A percentile compares a stretch with the other conserved stretches of the same genome.
phyloP scores from a whole-genome alignment of 2,113 vertebrate species.

The Sigmodon hispidus region DNA sequence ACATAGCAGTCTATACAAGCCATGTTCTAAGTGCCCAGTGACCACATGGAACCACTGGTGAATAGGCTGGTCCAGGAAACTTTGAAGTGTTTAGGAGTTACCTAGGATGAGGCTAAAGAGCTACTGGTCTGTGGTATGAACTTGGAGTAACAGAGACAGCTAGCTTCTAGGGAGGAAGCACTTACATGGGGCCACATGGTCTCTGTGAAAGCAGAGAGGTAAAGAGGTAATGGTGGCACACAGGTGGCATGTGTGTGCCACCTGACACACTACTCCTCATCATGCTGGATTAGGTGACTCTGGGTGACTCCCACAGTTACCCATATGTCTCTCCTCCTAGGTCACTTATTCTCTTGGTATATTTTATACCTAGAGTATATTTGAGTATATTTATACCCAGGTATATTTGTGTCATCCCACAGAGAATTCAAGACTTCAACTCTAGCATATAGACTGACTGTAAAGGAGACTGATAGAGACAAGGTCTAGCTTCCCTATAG shows the following conservation, averaged over 20 bases:
- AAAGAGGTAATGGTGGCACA: no score
- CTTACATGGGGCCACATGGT: fast-evolving
- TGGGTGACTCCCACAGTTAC: no score
- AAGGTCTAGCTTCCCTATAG: neutral
- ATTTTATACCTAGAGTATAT: no score
- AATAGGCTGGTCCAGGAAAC: neutral
- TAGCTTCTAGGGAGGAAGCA: neutral
- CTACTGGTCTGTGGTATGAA: neutral
- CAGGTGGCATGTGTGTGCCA: neutral
- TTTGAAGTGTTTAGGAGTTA: neutral
- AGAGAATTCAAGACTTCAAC: neutral
- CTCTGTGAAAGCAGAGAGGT: neutral
- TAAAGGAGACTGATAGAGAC: neutral
- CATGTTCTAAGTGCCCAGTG: neutral
- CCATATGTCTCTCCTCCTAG: neutral
- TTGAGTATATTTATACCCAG: no score
- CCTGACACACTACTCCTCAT: no score
- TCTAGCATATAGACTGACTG: neutral
- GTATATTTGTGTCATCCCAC: neutral
- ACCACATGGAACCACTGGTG: neutral
- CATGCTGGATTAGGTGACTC: fast-evolving
- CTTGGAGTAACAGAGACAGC: no score
- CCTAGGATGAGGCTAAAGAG: no score
- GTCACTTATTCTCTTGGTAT: neutral
- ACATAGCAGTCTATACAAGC: neutral